Evolutionary conservation across 1,140 invertebrate species (phyloP).

Genomic region (Cotesia glomerata): DNA sequence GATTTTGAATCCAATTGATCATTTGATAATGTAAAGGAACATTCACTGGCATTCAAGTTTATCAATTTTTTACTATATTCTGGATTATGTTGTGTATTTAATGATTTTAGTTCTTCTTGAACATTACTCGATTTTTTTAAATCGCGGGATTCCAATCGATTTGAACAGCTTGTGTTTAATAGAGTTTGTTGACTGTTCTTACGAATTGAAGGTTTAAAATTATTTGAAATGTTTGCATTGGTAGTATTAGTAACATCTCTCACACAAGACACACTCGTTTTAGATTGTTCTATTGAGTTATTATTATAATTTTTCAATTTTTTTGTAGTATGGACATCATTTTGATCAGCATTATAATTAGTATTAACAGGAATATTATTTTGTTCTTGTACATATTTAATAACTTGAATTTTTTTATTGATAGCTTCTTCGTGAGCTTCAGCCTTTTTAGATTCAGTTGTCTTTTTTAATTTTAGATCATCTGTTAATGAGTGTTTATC

Average conservation of each 20-base stretch:
- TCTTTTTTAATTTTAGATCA: conserved; percentile 50
- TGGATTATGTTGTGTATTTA: background rate
- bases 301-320: conserved; percentile 28
- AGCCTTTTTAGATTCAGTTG: conserved; percentile 48
- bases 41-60: background rate
- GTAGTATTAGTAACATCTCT: conserved; percentile 38
- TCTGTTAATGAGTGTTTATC: conserved; percentile 53
- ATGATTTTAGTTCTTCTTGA: conserved; percentile 14
- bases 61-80: background rate
- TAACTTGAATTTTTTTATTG: conserved; percentile 54
- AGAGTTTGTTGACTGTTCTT: conserved; percentile 42
- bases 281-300: conserved; percentile 24
- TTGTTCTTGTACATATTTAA: conserved; percentile 55
- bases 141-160: conserved; percentile 30
- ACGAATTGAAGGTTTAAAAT: conserved; percentile 39
- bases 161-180: conserved; percentile 1
- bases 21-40: background rate
- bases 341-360: conserved; percentile 39
- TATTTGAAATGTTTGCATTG: conserved; percentile 30
- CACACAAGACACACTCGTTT: background rate
- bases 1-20: no score
- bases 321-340: conserved; percentile 38
- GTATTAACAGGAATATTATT: conserved; percentile 37
- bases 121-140: conserved; percentile 29
- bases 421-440: conserved; percentile 55